phyloP scores from a whole-genome alignment of 2,797 vertebrate species.

The Cichlasoma orientale region DNA sequence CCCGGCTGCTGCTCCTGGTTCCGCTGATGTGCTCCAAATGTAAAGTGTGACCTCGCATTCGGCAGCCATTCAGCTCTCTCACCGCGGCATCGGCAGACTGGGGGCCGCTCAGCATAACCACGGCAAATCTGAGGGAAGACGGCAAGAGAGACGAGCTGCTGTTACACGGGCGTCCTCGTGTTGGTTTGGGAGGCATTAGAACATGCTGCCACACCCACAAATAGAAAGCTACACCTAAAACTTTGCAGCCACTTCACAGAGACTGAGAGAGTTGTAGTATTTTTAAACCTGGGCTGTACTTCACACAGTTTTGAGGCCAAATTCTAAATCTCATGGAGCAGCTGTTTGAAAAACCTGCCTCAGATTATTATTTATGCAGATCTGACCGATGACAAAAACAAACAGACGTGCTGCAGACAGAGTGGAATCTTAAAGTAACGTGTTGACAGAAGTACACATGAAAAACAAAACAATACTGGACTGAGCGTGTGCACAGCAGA shows the following conservation, averaged over 20 bases:
- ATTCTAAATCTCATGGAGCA: too few species aligned
- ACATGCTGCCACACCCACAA: background rate
- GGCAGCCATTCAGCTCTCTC: slow-evolving; percentile 54
- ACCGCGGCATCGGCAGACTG: slow-evolving; percentile 54
- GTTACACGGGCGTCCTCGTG: background rate
- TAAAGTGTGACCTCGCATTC: slow-evolving; percentile 38
- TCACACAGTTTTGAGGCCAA: too few species aligned
- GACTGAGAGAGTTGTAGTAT: too few species aligned
- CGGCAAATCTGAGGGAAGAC: slow-evolving; percentile 54
- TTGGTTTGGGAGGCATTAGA: background rate
- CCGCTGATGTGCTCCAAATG: slow-evolving; percentile 53
- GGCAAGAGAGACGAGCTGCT: background rate
- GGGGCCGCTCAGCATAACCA: slow-evolving; percentile 52
- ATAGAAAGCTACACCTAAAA: background rate
- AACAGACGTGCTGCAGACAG: background rate
- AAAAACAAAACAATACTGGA: background rate
- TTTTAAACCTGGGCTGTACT: too few species aligned
- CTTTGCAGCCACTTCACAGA: too few species aligned
- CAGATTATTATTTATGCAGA: too few species aligned
- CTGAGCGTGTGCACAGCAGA: background rate
- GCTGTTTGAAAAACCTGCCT: too few species aligned
- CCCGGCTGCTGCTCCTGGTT: background rate
- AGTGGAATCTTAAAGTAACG: background rate
- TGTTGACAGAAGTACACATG: background rate
- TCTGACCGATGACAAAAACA: background rate